phyloP scores from a whole-genome alignment of 1,140 invertebrate species.

The Oryctes rhinoceros region DNA sequence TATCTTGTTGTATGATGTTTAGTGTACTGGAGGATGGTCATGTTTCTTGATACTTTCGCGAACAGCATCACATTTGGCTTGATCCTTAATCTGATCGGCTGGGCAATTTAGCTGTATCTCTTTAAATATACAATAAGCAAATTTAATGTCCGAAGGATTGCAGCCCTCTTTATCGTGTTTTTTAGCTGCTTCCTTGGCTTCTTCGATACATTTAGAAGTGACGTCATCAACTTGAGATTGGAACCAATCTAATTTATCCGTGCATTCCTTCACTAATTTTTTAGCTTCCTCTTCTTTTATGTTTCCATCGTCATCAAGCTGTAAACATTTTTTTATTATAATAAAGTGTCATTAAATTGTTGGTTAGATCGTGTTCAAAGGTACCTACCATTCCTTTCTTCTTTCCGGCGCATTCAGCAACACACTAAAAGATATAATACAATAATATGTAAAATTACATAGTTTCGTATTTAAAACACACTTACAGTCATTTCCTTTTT shows the following conservation, averaged over 20 bases:
- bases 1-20: background rate
- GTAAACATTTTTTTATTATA: background rate
- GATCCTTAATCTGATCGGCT: slow-evolving; percentile 57
- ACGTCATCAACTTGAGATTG: slow-evolving; percentile 53
- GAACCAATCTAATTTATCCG: slow-evolving; percentile 56
- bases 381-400: slow-evolving; percentile 38
- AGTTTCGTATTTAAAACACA: background rate
- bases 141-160: slow-evolving; percentile 56
- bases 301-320: slow-evolving; percentile 56
- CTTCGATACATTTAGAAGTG: slow-evolving; percentile 54
- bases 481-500: slow-evolving; percentile 41
- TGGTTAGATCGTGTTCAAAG: background rate
- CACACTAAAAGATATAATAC: slow-evolving; percentile 24
- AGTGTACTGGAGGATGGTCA: slow-evolving; percentile 18
- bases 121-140: slow-evolving; percentile 58
- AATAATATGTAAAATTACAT: background rate
- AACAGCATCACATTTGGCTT: slow-evolving; percentile 54
- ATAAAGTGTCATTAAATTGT: background rate
- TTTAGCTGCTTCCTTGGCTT: slow-evolving; percentile 52
- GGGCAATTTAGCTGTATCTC: slow-evolving; percentile 60
- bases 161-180: slow-evolving; percentile 50
- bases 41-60: slow-evolving; percentile 54
- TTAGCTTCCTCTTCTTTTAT: slow-evolving; percentile 51
- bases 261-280: slow-evolving; percentile 51
- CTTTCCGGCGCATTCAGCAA: slow-evolving; percentile 11